Conservation (phyloP, 2,113 vertebrate species). For the Sprattus sprattus region DNA sequence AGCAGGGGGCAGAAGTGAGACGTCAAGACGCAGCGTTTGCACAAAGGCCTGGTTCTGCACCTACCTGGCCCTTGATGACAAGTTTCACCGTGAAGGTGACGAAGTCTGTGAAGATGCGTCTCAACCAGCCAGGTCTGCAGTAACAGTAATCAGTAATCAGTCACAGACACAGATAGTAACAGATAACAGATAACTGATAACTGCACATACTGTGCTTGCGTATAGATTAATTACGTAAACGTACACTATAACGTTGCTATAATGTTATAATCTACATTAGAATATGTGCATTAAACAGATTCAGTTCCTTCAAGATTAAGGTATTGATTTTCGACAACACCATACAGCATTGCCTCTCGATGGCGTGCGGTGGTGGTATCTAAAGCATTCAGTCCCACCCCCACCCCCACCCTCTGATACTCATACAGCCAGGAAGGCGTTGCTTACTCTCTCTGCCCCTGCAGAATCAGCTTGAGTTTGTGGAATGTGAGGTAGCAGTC, state of each 20-base stretch:
- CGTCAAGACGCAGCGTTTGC: neutral
- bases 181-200: neutral
- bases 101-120: conserved; percentile 82
- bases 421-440: neutral
- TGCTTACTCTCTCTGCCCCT: conserved; percentile 80
- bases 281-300: neutral
- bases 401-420: neutral
- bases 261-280: neutral
- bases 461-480: conserved; percentile 75
- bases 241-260: neutral
- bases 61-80: conserved; percentile 83
- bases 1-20: conserved; percentile 29
- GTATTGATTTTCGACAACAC: neutral
- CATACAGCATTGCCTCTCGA: neutral
- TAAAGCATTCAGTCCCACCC: neutral
- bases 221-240: neutral
- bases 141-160: neutral
- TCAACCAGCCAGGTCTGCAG: conserved; percentile 81
- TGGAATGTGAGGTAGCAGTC: conserved; percentile 81
- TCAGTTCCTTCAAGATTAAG: neutral
- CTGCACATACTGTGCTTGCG: neutral
- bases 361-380: neutral
- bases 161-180: neutral
- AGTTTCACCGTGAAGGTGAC: conserved; percentile 85
- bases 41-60: conserved; percentile 12